Evolutionary conservation across 2,113 vertebrate genomes (phyloP).

Genomic region (Actenoides hombroni): DNA sequence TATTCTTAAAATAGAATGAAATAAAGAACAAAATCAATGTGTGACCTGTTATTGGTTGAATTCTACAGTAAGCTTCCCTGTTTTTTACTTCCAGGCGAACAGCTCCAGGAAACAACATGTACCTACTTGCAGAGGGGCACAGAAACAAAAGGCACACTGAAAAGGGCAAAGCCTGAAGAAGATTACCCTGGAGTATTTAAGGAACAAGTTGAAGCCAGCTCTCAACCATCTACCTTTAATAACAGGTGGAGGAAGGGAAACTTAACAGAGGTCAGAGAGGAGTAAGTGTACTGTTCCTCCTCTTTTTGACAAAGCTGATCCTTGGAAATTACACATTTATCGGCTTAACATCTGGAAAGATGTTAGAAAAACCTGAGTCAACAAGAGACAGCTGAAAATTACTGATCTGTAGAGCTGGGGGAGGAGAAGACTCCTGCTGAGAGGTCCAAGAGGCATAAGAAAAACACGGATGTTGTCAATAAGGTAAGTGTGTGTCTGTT

Average conservation of each 20-base stretch:
- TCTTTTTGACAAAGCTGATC: background rate
- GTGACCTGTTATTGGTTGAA: background rate
- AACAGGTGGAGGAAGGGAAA: background rate
- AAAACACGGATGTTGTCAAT: background rate
- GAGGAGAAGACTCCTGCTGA: background rate
- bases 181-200: background rate
- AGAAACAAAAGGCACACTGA: background rate
- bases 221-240: background rate
- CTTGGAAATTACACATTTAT: background rate
- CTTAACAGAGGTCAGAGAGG: background rate
- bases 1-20: background rate
- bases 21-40: background rate
- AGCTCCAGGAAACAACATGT: background rate
- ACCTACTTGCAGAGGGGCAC: background rate
- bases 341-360: background rate
- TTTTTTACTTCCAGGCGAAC: slow-evolving; percentile 1
- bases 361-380: background rate
- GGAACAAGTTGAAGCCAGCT: background rate
- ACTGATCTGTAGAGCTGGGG: background rate
- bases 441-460: background rate
- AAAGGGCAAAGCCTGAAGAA: background rate
- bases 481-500: background rate
- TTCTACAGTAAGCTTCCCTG: background rate
- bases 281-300: background rate
- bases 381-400: background rate